phyloP scores from a whole-genome alignment of 2,888 invertebrate species.

The Cenopis cana region DNA sequence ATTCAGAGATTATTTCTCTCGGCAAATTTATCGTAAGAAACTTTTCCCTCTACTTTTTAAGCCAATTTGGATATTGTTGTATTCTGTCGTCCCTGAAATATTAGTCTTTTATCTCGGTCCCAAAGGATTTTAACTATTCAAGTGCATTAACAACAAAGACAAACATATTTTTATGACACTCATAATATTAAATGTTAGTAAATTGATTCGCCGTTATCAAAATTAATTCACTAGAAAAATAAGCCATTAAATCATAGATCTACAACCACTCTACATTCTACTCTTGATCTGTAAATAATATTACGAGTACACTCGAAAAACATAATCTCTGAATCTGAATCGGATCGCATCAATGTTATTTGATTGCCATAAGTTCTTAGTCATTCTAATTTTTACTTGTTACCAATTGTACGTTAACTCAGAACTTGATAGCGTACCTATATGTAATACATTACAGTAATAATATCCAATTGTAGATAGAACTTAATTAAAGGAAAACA shows the following conservation, averaged over 20 bases:
- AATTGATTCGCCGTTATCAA: too few relatives aligned
- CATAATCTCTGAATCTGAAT: too few relatives aligned
- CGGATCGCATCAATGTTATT: too few relatives aligned
- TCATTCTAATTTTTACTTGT: not conserved
- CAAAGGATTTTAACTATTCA: conserved; percentile 39
- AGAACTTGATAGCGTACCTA: not conserved
- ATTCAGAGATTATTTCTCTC: conserved; percentile 10
- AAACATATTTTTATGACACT: conserved; percentile 26
- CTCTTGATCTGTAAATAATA: too few relatives aligned
- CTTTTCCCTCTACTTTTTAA: conserved; percentile 29
- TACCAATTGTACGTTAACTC: not conserved
- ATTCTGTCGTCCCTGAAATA: conserved; percentile 30
- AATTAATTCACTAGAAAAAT: too few relatives aligned
- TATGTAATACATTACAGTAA: not conserved
- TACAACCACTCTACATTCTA: too few relatives aligned
- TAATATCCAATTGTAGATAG: not conserved
- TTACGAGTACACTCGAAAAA: too few relatives aligned
- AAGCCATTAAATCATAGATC: too few relatives aligned
- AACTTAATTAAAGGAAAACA: not conserved
- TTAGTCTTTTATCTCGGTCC: conserved; percentile 31
- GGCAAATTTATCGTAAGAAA: conserved; percentile 16
- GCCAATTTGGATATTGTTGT: conserved; percentile 41
- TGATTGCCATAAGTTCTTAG: too few relatives aligned
- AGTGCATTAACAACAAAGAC: conserved; percentile 35
- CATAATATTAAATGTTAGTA: not conserved